Evolutionary conservation across 2,888 invertebrate genomes (phyloP).

Genomic region (Acrobasis suavella): DNA sequence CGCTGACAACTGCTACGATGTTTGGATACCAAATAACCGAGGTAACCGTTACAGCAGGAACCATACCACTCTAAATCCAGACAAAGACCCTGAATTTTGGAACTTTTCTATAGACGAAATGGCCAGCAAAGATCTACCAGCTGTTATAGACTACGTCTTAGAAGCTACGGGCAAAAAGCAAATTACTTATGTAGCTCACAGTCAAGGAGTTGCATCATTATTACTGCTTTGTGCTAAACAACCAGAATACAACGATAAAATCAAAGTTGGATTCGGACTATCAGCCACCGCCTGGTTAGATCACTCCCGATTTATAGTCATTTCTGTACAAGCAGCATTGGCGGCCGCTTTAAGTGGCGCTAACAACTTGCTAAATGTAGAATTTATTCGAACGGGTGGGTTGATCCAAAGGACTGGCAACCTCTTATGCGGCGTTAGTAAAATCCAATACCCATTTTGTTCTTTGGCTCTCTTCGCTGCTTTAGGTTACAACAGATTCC

Average conservation of each 20-base stretch:
- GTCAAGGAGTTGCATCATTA: slow-evolving; percentile 13
- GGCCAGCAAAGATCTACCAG: slow-evolving; percentile 20
- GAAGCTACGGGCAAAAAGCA: slow-evolving; percentile 16
- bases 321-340: neutral
- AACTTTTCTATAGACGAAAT: slow-evolving; percentile 24
- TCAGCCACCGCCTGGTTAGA: slow-evolving; percentile 24
- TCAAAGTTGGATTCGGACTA: slow-evolving; percentile 24
- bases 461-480: slow-evolving; percentile 35
- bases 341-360: neutral
- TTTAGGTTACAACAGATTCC: slow-evolving; percentile 41
- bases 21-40: slow-evolving; percentile 37
- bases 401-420: slow-evolving; percentile 14
- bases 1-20: slow-evolving; percentile 38
- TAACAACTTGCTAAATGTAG: slow-evolving; percentile 8
- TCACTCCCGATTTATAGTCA: slow-evolving; percentile 18
- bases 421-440: slow-evolving; percentile 10
- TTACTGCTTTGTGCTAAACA: slow-evolving; percentile 32
- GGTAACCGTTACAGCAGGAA: slow-evolving; percentile 27
- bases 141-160: slow-evolving; percentile 23
- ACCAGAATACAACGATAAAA: slow-evolving; percentile 26
- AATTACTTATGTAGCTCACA: slow-evolving; percentile 9
- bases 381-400: slow-evolving; percentile 8
- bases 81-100: slow-evolving; percentile 22
- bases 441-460: slow-evolving; percentile 13
- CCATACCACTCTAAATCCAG: slow-evolving; percentile 24